phyloP scores from a whole-genome alignment of 2,888 invertebrate genomes.

The Trachelus iudaicus region DNA sequence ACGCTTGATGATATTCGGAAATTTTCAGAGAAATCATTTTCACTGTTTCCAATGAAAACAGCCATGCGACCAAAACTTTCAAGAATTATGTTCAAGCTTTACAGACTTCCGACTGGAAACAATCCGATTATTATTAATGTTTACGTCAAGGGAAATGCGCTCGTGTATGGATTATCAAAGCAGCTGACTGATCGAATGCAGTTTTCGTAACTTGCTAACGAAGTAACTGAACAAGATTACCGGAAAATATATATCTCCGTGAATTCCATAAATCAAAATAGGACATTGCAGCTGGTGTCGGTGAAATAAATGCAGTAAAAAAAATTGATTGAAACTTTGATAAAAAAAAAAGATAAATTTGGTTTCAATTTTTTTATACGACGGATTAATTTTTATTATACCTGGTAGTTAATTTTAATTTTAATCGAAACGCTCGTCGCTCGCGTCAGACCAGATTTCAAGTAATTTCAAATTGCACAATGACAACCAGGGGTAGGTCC shows the following conservation, averaged over 20 bases:
- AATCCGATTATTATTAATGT: constrained; percentile 38
- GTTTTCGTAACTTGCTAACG: not conserved
- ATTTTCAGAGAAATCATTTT: not conserved
- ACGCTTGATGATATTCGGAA: not conserved
- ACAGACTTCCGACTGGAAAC: constrained; percentile 32
- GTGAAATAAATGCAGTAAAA: not conserved
- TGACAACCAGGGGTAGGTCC: not conserved
- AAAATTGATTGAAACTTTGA: not conserved
- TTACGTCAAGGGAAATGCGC: not conserved
- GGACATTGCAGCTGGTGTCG: not conserved
- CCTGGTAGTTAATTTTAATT: not conserved
- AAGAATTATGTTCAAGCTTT: constrained; percentile 46
- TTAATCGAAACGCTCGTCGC: not conserved
- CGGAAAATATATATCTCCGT: not conserved
- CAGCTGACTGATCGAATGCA: not conserved
- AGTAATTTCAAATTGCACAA: not conserved
- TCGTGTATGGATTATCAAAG: not conserved
- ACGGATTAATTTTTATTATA: not conserved
- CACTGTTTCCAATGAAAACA: constrained; percentile 56
- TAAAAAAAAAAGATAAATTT: not conserved
- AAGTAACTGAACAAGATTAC: not conserved
- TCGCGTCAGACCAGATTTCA: too few relatives aligned
- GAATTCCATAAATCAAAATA: not conserved
- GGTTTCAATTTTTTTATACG: not conserved
- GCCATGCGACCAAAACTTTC: constrained; percentile 49